Evolutionary conservation across 2,888 invertebrate genomes (phyloP).

Genomic region (Plebejus argus): DNA sequence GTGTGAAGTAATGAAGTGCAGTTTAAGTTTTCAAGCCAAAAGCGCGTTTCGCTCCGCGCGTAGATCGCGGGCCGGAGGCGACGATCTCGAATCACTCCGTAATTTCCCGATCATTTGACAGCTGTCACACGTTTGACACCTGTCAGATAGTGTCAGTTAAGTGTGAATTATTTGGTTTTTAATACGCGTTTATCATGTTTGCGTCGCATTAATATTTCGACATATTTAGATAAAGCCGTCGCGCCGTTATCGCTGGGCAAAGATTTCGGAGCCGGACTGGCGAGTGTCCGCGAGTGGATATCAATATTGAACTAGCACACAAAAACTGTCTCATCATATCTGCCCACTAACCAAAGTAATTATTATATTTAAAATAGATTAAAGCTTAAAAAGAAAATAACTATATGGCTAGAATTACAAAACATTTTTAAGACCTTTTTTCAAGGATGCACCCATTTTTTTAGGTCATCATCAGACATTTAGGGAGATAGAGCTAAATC

Average conservation of each 20-base stretch:
- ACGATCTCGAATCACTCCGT: slow-evolving; percentile 44
- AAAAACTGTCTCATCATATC: not conserved
- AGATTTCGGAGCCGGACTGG: slow-evolving; percentile 19
- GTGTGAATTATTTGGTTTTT: slow-evolving; percentile 73
- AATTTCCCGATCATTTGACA: slow-evolving; percentile 49
- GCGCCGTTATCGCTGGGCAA: slow-evolving; percentile 21
- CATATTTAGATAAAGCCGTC: slow-evolving; percentile 33
- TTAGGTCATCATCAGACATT: too few species aligned
- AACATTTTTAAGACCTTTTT: too few species aligned
- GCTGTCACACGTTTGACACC: slow-evolving; percentile 46
- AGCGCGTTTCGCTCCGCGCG: not conserved
- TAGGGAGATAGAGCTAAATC: too few species aligned
- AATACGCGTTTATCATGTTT: slow-evolving; percentile 42
- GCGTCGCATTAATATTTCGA: slow-evolving; percentile 33
- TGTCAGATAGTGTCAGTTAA: slow-evolving; percentile 63
- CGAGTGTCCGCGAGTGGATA: not conserved
- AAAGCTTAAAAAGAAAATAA: too few species aligned
- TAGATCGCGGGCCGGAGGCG: slow-evolving; percentile 1
- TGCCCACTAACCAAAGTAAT: not conserved
- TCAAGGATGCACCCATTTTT: too few species aligned
- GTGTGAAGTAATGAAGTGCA: not conserved
- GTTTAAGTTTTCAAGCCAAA: not conserved
- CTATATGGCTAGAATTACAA: too few species aligned
- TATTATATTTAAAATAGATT: too few species aligned
- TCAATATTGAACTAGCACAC: slow-evolving; percentile 18